phyloP scores from a whole-genome alignment of 2,113 vertebrate species.

The Paradisaea rubra region DNA sequence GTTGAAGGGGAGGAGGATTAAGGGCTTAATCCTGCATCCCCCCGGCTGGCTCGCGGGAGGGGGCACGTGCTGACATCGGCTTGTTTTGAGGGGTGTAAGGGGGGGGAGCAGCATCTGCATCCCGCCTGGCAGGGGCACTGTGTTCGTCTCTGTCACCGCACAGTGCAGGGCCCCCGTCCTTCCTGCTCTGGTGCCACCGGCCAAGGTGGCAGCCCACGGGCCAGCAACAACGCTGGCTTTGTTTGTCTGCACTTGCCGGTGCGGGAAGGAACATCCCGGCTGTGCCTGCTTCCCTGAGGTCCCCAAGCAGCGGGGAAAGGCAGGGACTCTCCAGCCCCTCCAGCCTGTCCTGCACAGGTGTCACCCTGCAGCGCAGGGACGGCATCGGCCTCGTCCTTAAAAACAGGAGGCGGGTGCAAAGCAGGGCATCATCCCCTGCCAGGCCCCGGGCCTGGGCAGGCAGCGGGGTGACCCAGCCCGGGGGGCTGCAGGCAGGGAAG shows the following conservation, averaged over 20 bases:
- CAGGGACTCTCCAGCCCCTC: background rate
- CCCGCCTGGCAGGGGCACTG: rapidly evolving
- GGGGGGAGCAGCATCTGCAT: background rate
- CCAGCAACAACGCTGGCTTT: constrained; percentile 38
- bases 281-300: background rate
- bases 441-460: background rate
- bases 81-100: background rate
- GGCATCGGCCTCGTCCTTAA: rapidly evolving
- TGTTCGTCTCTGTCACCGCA: background rate
- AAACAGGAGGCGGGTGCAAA: rapidly evolving
- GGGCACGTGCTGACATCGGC: background rate
- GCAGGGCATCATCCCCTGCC: background rate
- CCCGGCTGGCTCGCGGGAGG: background rate
- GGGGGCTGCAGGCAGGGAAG: background rate
- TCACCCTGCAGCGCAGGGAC: rapidly evolving
- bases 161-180: background rate
- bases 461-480: rapidly evolving
- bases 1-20: constrained; percentile 44
- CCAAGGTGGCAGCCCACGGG: background rate
- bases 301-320: rapidly evolving
- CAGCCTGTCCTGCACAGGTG: background rate
- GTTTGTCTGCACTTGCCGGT: background rate
- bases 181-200: background rate
- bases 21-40: background rate
- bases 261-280: background rate